These are phyloP conservation scores for Austrofundulus limnaeus DNA, from an alignment of 2,113 vertebrate genomes.

Conservation along the genomic window DNA sequence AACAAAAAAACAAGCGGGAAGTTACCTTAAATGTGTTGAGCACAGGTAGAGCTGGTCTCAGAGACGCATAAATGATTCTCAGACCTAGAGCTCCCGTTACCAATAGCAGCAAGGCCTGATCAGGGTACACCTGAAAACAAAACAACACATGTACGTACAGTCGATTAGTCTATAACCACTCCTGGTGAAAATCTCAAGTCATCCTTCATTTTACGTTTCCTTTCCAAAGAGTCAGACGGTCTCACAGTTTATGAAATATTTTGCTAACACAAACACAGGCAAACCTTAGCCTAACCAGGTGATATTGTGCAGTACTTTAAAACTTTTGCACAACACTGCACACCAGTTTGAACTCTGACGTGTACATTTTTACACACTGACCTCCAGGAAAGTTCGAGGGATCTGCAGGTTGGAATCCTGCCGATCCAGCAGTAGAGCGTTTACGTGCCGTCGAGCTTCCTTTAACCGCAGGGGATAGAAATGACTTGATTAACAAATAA, in stretches of 20 bases:
- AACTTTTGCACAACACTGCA: neutral
- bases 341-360: neutral
- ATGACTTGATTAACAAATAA: neutral
- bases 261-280: no score
- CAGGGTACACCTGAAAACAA: slow-evolving; percentile 66
- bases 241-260: neutral
- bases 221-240: no score
- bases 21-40: slow-evolving; percentile 64
- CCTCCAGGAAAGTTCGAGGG: slow-evolving; percentile 49
- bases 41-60: slow-evolving; percentile 53
- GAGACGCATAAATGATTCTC: slow-evolving; percentile 30
- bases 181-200: neutral
- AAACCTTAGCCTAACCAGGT: no score
- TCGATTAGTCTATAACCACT: neutral
- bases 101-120: slow-evolving; percentile 74
- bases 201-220: neutral
- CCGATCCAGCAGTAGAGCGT: slow-evolving; percentile 9
- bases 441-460: slow-evolving; percentile 37
- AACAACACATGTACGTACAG: no score
- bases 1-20: neutral
- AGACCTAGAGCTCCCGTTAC: slow-evolving; percentile 62
- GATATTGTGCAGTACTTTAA: neutral
- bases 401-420: slow-evolving; percentile 24
- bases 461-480: slow-evolving; percentile 9
- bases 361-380: neutral